Evolutionary conservation across 2,113 vertebrate genomes (phyloP), one percentile per base, ranked within the genome.

Genomic region (Mohoua ochrocephala): DNA sequence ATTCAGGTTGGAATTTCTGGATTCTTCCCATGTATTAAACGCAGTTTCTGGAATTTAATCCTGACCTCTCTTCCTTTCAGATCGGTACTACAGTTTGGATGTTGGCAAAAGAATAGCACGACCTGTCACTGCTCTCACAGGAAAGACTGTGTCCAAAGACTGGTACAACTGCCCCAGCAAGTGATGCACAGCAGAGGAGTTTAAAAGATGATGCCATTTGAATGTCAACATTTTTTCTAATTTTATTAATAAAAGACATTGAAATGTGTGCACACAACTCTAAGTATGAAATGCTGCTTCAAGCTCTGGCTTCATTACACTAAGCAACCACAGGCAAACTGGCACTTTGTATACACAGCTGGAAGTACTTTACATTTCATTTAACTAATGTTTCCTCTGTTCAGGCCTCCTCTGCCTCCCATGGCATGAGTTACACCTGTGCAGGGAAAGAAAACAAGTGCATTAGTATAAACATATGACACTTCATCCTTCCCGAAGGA

Each of bases 211-310:
- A 89, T 79, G 73, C 78, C 74, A 74, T 73, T 47, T 92, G 73
- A 53, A 65, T 70, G 69, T 64, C 96, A 95, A 97, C 76, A 86
- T 44, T 89, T 97, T 95, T 96, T 97, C 92, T 95, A 96, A 93
- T 97, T 99, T 99, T 99, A 99, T 99, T 99, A 98, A 98, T 98
- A 99, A 99, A 90, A 99, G 97, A 97, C 96, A 96, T 82, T 95
- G 96, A 98, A 96, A 96, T 86, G 81, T 95, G 93, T 96, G 90
- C 87, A 95, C 95, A 98, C 71, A 96, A 97, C 96, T 96, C 97
- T 98, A 98, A 98, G 97, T 97, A 98, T 81, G 98, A 97, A 98
- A 97, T 79, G 95, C 91, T 91, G 91, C 93, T 98, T 97, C 95
- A 91, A 95, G 92, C 91, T 95, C 73, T 73, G 94, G 67, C 93